phyloP scores from a whole-genome alignment of 23 tunicate genomes.

The Trididemnum clinides region DNA sequence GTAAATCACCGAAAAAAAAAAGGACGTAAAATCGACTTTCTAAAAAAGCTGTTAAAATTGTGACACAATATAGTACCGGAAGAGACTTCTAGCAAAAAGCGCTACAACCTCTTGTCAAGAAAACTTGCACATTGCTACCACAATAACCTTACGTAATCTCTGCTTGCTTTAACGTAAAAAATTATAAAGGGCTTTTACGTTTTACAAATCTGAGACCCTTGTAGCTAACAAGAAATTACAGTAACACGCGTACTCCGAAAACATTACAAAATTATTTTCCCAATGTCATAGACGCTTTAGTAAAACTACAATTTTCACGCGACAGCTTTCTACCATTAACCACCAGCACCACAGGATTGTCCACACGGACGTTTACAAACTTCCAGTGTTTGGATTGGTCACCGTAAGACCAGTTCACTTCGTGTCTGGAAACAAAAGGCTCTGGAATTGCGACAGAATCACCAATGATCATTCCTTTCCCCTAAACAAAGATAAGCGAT shows the following conservation, averaged over 20 bases:
- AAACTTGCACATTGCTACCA: neutral
- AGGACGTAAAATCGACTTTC: too few species aligned
- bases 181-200: neutral
- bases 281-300: conserved; percentile 60
- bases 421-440: conserved; percentile 53
- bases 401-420: conserved; percentile 16
- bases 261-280: neutral
- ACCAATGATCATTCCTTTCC: conserved; percentile 89
- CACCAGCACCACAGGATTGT: conserved; percentile 63
- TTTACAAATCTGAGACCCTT: neutral
- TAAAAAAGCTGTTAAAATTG: too few species aligned
- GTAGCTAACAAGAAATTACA: neutral
- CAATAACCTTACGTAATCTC: neutral
- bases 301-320: conserved; percentile 59
- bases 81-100: too few species aligned
- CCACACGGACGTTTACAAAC: conserved; percentile 65
- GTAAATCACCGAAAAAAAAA: too few species aligned
- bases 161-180: neutral
- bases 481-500: too few species aligned
- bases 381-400: conserved; percentile 32
- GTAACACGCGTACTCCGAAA: neutral
- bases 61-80: too few species aligned
- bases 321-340: conserved; percentile 72
- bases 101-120: too few species aligned
- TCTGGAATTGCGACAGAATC: conserved; percentile 91